Percentiles rank a stretch among this genome's conserved stretches.
Evolutionary conservation across 1,140 invertebrate genomes (phyloP).

Genomic region (Protaetia brevitarsis): DNA sequence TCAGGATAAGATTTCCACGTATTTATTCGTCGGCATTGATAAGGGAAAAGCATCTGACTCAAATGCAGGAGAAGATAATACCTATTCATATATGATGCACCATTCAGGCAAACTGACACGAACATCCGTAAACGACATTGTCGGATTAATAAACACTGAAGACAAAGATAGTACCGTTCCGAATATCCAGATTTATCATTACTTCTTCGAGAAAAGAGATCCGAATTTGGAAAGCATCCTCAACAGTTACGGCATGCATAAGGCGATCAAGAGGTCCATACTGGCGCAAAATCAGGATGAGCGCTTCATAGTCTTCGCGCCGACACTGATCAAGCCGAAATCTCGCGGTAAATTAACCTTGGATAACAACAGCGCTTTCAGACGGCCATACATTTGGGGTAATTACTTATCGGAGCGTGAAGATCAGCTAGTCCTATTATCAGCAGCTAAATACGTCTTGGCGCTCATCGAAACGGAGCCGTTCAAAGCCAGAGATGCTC

Average conservation of each 20-base stretch:
- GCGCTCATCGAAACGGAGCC: constrained; percentile 43
- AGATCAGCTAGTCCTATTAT: constrained; percentile 42
- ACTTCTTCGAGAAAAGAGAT: neutral
- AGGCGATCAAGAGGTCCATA: constrained; percentile 20
- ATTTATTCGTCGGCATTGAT: constrained; percentile 13
- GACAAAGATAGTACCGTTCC: neutral
- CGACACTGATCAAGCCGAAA: constrained; percentile 71
- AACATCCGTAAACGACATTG: neutral
- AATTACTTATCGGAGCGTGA: constrained; percentile 57
- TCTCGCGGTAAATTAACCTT: constrained; percentile 58
- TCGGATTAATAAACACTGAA: constrained; percentile 11
- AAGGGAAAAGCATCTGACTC: neutral
- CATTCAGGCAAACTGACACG: neutral
- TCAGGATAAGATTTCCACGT: constrained; percentile 7
- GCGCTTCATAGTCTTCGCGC: constrained; percentile 45
- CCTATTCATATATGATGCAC: constrained; percentile 22
- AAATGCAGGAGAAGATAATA: neutral
- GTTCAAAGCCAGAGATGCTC: constrained; percentile 49
- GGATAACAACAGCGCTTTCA: constrained; percentile 57
- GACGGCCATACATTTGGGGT: constrained; percentile 61
- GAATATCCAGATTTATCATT: neutral
- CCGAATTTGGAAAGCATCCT: constrained; percentile 26
- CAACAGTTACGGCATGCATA: constrained; percentile 24
- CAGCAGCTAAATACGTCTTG: constrained; percentile 39
- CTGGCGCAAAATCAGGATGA: constrained; percentile 25